Conservation (phyloP, 2,113 vertebrate genomes). For the Numida meleagris region DNA sequence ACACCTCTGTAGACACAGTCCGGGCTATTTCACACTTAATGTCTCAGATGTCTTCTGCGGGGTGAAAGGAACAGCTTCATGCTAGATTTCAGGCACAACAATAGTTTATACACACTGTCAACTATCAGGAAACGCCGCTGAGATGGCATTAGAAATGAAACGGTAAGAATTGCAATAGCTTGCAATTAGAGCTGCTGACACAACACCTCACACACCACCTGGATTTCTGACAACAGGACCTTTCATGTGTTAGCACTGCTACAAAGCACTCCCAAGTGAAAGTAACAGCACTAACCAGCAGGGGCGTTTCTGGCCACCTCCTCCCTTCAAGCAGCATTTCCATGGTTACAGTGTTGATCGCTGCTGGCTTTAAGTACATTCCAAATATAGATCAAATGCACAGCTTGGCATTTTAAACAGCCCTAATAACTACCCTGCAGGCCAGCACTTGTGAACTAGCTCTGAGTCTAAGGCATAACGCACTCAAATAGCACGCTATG, state of each 20-base stretch:
- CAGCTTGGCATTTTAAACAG: background rate
- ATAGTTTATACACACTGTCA: background rate
- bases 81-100: background rate
- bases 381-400: conserved; percentile 8
- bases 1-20: background rate
- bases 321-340: background rate
- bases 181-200: background rate
- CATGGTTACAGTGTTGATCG: conserved; percentile 31
- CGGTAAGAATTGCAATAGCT: background rate
- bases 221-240: background rate
- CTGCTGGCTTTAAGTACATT: background rate
- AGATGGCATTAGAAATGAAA: background rate
- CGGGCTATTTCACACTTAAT: background rate
- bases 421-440: background rate
- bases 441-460: background rate
- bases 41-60: background rate
- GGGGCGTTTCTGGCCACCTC: background rate
- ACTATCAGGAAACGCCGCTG: background rate
- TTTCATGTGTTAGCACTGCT: background rate
- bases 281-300: background rate
- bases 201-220: background rate
- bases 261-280: background rate
- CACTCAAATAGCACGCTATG: background rate
- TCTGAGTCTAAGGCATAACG: background rate
- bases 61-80: background rate